Percentiles rank a stretch among this genome's conserved stretches.
phyloP scores from a whole-genome alignment of 2,888 invertebrate species.

The Macrosiphum euphorbiae region DNA sequence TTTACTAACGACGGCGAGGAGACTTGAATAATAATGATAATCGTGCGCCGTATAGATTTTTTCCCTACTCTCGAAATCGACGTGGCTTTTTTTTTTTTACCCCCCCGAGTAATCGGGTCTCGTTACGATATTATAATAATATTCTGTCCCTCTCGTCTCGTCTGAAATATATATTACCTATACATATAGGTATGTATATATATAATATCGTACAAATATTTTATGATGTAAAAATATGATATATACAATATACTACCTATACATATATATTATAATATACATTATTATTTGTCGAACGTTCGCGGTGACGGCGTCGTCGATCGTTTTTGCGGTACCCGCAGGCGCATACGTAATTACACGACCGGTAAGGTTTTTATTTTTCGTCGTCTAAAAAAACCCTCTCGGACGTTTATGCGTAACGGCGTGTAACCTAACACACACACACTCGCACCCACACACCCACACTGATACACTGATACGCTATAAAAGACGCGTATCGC shows the following conservation, averaged over 20 bases:
- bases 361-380: background rate
- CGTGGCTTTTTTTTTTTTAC: background rate
- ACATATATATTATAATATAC: background rate
- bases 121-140: background rate
- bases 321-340: background rate
- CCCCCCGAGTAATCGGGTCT: background rate
- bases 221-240: too few relatives aligned
- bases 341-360: constrained; percentile 1
- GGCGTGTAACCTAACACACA: background rate
- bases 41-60: background rate
- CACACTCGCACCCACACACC: too few relatives aligned
- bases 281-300: constrained; percentile 2
- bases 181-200: background rate
- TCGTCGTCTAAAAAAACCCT: background rate
- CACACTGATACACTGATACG: background rate
- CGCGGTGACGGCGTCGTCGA: background rate
- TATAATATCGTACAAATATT: background rate
- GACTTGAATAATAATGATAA: constrained; percentile 20
- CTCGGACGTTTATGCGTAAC: background rate
- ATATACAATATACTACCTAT: too few relatives aligned
- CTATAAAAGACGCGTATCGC: background rate
- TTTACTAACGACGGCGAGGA: background rate
- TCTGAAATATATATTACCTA: background rate
- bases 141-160: background rate
- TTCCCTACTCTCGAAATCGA: background rate